These are phyloP conservation scores for Eubucco bourcierii DNA, from an alignment of 2,113 vertebrate species.

Conservation along the genomic window DNA sequence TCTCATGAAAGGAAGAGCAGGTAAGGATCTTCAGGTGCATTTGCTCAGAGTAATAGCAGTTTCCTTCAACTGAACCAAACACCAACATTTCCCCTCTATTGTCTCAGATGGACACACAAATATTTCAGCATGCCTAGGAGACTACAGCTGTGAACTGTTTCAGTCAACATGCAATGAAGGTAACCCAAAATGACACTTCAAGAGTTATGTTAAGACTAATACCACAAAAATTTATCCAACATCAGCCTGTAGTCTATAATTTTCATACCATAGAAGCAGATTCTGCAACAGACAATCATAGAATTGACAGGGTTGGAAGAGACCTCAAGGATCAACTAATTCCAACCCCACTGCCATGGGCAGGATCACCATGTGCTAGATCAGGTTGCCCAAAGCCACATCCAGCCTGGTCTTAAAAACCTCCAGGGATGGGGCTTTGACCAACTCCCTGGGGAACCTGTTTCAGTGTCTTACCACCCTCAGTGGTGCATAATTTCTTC, in stretches of 20 bases:
- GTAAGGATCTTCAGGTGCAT: background rate
- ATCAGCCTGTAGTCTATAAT: background rate
- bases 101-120: background rate
- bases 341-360: no score
- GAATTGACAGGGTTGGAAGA: no score
- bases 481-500: no score
- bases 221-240: background rate
- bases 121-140: background rate
- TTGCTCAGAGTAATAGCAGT: background rate
- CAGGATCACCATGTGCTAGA: no score
- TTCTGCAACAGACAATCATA: background rate
- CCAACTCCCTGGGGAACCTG: no score
- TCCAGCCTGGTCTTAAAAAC: no score
- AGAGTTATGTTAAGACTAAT: background rate
- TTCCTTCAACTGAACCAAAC: background rate
- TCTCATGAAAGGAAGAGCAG: background rate
- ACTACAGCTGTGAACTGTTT: background rate
- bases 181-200: background rate
- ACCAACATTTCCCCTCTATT: background rate
- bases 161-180: background rate
- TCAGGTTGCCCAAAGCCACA: no score
- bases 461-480: no score
- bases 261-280: background rate
- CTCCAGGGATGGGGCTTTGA: no score
- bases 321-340: no score